phyloP scores from a whole-genome alignment of 2,113 vertebrate species.

The Axis porcinus region DNA sequence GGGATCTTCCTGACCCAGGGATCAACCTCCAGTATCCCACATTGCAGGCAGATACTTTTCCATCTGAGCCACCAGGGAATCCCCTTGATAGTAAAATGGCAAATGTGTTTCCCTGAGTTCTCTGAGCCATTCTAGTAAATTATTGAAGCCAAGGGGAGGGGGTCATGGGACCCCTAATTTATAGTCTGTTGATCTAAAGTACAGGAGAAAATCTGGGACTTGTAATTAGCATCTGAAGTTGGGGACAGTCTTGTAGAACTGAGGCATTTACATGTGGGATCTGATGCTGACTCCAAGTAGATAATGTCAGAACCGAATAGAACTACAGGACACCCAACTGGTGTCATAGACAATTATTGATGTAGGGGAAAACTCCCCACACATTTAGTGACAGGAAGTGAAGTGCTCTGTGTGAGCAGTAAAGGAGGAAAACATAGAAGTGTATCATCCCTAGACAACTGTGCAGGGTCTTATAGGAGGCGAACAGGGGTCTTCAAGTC shows the following conservation, averaged over 20 bases:
- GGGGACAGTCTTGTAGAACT: neutral
- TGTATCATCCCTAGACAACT: neutral
- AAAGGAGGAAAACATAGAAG: neutral
- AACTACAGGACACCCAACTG: neutral
- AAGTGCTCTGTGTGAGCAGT: neutral
- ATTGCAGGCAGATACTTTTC: neutral
- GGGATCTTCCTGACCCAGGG: neutral
- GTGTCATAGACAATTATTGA: neutral
- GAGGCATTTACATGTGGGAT: neutral
- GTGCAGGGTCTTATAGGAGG: neutral
- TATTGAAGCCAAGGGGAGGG: neutral
- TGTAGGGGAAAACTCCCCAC: neutral
- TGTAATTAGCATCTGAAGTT: neutral
- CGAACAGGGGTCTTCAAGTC: neutral
- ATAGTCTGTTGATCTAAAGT: neutral
- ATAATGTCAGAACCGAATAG: neutral
- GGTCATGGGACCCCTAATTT: neutral
- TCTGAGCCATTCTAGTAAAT: neutral
- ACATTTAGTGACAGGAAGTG: neutral
- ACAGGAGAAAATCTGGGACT: neutral
- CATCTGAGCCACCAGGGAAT: neutral
- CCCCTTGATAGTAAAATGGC: neutral
- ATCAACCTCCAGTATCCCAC: neutral
- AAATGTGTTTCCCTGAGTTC: neutral
- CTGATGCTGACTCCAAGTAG: neutral